A percentile compares a stretch with the other conserved stretches of the same genome.
Evolutionary conservation across 2,888 invertebrate genomes (phyloP).

Genomic region (Nemurella pictetii): DNA sequence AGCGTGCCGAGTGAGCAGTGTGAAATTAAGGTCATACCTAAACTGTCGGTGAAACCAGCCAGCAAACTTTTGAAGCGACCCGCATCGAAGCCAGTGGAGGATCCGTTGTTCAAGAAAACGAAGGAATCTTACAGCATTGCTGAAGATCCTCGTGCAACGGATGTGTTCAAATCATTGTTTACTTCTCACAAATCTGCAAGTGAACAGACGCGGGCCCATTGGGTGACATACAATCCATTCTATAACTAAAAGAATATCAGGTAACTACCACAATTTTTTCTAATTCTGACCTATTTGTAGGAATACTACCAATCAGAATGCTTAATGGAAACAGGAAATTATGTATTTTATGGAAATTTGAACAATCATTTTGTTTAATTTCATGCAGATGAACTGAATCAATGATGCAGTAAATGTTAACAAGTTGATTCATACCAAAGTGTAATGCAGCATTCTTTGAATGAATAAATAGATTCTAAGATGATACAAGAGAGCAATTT

Average conservation of each 20-base stretch:
- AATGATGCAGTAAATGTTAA: no score
- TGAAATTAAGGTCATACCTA: background rate
- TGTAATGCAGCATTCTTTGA: no score
- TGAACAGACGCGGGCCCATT: conserved; percentile 87
- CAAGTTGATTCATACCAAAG: no score
- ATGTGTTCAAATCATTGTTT: conserved; percentile 94
- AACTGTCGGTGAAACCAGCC: conserved; percentile 7
- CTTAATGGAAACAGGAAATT: no score
- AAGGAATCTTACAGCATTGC: conserved; percentile 84
- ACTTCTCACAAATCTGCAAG: conserved; percentile 86
- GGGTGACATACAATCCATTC: conserved; percentile 98
- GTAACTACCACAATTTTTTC: no score
- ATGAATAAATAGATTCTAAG: no score
- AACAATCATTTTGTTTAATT: no score
- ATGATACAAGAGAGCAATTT: no score
- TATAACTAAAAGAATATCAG: conserved; percentile 76
- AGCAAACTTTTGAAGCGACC: conserved; percentile 41
- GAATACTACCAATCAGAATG: no score
- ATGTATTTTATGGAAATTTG: no score
- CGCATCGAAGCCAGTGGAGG: conserved; percentile 49
- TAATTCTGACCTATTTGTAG: no score
- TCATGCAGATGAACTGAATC: no score
- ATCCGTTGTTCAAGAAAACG: conserved; percentile 75
- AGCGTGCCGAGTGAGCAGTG: background rate
- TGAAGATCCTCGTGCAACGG: conserved; percentile 84